Conservation (phyloP, 2,888 invertebrate genomes). For the Agrilus mali region DNA sequence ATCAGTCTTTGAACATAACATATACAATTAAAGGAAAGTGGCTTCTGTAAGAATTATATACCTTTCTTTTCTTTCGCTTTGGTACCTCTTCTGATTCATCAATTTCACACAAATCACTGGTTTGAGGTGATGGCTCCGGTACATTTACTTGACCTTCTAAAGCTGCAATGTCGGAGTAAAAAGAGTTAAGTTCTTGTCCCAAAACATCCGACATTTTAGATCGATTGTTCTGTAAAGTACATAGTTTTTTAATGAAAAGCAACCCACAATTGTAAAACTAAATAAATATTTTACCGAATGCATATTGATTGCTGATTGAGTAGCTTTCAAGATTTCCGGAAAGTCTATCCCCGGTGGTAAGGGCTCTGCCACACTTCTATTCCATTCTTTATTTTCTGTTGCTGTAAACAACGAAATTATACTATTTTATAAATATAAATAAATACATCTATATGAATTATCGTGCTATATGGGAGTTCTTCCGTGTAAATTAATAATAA, state of each 20-base stretch:
- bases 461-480: too few species aligned
- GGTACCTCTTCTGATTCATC: constrained; percentile 17
- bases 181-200: constrained; percentile 42
- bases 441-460: too few species aligned
- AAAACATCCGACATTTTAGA: constrained; percentile 25
- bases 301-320: neutral
- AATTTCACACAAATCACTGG: neutral
- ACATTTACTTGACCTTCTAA: constrained; percentile 30
- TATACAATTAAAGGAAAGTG: neutral
- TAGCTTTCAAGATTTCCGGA: constrained; percentile 21
- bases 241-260: too few species aligned
- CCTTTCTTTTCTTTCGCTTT: constrained; percentile 23
- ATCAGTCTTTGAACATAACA: constrained; percentile 1
- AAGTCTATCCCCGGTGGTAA: constrained; percentile 43
- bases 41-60: neutral
- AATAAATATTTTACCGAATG: neutral
- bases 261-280: neutral
- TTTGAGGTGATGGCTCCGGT: constrained; percentile 12
- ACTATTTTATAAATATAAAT: too few species aligned
- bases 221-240: too few species aligned
- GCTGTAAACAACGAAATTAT: too few species aligned
- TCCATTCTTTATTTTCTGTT: too few species aligned
- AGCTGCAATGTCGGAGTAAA: constrained; percentile 47
- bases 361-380: constrained; percentile 27
- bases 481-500: too few species aligned